Evolutionary conservation across 2,888 invertebrate genomes (phyloP).

Genomic region (Clistopyga incitator): DNA sequence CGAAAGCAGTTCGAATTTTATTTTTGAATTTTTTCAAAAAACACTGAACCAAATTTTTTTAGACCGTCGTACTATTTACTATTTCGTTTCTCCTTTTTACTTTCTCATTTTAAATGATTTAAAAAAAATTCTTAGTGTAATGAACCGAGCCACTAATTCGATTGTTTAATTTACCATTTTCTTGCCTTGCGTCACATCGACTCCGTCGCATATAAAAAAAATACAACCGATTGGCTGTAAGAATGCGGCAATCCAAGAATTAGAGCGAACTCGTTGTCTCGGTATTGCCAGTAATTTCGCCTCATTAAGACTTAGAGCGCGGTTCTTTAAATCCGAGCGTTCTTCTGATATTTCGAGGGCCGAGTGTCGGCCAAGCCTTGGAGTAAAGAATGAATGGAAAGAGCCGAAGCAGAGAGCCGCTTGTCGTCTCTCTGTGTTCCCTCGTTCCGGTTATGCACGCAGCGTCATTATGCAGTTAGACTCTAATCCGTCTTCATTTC

Average conservation of each 20-base stretch:
- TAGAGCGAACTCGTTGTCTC: constrained; percentile 57
- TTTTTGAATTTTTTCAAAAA: too few relatives aligned
- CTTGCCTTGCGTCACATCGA: too few relatives aligned
- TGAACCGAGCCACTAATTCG: too few relatives aligned
- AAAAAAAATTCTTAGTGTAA: too few relatives aligned
- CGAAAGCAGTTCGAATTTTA: too few relatives aligned
- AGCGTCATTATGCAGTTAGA: constrained; percentile 71
- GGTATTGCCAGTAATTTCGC: constrained; percentile 43
- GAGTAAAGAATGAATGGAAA: constrained; percentile 53
- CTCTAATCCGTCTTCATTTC: constrained; percentile 69
- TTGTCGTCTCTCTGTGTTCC: constrained; percentile 60
- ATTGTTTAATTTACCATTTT: too few relatives aligned
- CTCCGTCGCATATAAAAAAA: background rate
- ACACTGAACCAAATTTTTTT: too few relatives aligned
- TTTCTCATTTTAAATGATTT: too few relatives aligned
- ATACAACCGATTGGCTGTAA: background rate
- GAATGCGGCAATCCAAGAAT: constrained; percentile 23
- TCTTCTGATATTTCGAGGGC: constrained; percentile 11
- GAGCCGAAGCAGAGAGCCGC: constrained; percentile 30
- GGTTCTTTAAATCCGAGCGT: constrained; percentile 20
- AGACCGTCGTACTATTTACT: too few relatives aligned
- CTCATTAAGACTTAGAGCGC: constrained; percentile 42
- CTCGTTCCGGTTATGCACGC: constrained; percentile 70
- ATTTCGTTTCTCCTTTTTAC: too few relatives aligned
- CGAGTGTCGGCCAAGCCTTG: constrained; percentile 9